Conservation (phyloP, 2,797 vertebrate genomes). For the Chloroceryle amazona region DNA sequence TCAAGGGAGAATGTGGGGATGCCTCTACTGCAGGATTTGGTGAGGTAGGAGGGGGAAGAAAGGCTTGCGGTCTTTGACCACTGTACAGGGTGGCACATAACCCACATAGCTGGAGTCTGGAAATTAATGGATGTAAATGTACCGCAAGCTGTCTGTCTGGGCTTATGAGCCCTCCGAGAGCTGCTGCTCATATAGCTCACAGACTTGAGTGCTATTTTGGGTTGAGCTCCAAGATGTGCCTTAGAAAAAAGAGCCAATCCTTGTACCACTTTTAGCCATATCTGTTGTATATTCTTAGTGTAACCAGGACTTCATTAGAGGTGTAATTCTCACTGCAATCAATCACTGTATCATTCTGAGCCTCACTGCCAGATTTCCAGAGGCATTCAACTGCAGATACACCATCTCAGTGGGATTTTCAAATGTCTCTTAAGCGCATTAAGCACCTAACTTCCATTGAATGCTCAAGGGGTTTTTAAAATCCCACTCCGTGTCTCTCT, state of each 20-base stretch:
- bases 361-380: constrained; percentile 43
- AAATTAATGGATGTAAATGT: background rate
- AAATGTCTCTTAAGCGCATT: constrained; percentile 56
- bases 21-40: background rate
- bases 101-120: background rate
- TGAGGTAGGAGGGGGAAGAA: background rate
- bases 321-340: constrained; percentile 45
- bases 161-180: background rate
- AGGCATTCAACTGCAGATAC: constrained; percentile 35
- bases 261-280: constrained; percentile 6
- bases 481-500: constrained; percentile 46
- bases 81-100: background rate
- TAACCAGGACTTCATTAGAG: constrained; percentile 48
- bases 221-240: background rate
- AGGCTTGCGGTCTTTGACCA: background rate
- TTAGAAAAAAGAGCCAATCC: background rate
- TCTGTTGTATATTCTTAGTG: constrained; percentile 18
- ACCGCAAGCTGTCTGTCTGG: background rate
- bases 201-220: background rate
- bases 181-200: background rate
- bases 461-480: constrained; percentile 67
- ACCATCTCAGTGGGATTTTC: constrained; percentile 57
- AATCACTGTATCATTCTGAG: constrained; percentile 42
- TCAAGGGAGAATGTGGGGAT: background rate
- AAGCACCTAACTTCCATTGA: constrained; percentile 61